Evolutionary conservation across 1,140 invertebrate genomes (phyloP).

Genomic region (Panagrolaimus sp.): DNA sequence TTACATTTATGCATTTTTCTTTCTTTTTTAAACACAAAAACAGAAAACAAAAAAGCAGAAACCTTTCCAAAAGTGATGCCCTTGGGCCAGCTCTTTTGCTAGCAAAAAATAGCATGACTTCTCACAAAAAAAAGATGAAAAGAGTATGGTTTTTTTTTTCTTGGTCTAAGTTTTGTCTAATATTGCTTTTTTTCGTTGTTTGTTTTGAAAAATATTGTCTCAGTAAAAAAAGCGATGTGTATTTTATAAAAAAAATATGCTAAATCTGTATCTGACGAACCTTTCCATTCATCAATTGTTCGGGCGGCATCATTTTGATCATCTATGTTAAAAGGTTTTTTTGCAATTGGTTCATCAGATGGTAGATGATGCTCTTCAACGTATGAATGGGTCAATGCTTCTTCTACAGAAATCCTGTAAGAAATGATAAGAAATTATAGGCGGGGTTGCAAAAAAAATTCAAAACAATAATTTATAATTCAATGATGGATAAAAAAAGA

Average conservation of each 20-base stretch:
- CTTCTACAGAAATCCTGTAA: slow-evolving; percentile 49
- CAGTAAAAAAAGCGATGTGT: no score
- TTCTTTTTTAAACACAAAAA: no score
- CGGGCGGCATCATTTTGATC: slow-evolving; percentile 40
- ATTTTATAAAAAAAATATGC: no score
- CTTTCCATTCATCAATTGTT: slow-evolving; percentile 46
- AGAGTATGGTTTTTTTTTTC: no score
- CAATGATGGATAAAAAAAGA: neutral
- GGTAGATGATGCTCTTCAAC: slow-evolving; percentile 38
- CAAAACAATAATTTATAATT: slow-evolving; percentile 5
- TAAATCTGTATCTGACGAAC: no score
- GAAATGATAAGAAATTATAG: neutral
- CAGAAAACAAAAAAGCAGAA: neutral
- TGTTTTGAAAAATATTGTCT: no score
- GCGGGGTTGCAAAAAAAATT: slow-evolving; percentile 28
- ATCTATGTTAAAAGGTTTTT: slow-evolving; percentile 45
- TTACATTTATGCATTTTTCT: no score
- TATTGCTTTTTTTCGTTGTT: no score
- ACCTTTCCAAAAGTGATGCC: neutral
- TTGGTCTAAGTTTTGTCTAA: no score
- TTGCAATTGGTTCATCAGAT: slow-evolving; percentile 51
- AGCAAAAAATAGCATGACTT: no score
- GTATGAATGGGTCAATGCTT: slow-evolving; percentile 49
- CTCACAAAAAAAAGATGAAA: no score
- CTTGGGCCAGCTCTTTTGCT: no score